These are phyloP conservation scores for Neocrepidodera transversa DNA, from an alignment of 2,888 invertebrate species.

Conservation along the genomic window DNA sequence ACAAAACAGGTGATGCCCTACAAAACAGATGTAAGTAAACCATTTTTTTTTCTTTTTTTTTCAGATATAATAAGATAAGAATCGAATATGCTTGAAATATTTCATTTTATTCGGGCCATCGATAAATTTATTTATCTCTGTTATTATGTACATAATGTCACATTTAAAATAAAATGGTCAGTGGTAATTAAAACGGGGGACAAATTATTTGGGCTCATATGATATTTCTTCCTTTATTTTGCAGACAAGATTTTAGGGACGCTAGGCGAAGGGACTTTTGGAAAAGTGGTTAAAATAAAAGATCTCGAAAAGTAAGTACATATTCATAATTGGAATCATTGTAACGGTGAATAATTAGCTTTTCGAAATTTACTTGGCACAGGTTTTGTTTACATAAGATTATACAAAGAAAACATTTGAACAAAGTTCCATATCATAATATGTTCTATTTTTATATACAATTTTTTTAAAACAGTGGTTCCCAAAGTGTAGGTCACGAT, in stretches of 20 bases:
- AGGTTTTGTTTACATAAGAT: neutral
- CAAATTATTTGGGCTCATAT: no score
- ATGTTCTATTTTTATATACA: no score
- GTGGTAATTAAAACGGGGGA: no score
- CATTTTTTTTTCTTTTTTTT: neutral
- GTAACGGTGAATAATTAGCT: neutral
- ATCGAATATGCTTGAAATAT: no score
- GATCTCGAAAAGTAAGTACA: constrained; percentile 91
- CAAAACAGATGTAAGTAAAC: constrained; percentile 97
- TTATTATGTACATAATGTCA: no score
- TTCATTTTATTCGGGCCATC: no score
- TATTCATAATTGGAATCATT: constrained; percentile 9
- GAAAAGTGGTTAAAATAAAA: constrained; percentile 99
- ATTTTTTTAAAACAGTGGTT: no score
- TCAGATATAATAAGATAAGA: neutral
- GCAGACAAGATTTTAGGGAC: constrained; percentile 98
- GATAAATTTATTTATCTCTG: no score
- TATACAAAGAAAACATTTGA: neutral
- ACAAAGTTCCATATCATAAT: no score
- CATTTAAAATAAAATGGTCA: no score
- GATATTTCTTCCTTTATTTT: no score
- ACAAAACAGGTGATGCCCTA: constrained; percentile 98
- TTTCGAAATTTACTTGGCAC: neutral
- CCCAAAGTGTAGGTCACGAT: no score
- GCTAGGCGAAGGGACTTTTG: constrained; percentile 99